Conservation (phyloP, 23 tunicate species). For the Ascidia mentula region DNA sequence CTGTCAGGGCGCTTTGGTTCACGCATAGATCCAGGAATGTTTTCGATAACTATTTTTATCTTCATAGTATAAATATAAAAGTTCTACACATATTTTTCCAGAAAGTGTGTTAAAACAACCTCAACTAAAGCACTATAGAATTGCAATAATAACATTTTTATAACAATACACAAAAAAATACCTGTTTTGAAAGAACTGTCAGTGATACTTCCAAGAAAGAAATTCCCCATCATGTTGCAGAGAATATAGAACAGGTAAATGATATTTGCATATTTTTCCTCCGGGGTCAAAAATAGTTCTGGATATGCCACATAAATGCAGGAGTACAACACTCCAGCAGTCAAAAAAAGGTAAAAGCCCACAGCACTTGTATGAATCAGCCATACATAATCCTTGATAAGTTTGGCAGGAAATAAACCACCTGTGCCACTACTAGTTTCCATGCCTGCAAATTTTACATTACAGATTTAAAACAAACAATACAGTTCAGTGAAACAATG, state of each 20-base stretch:
- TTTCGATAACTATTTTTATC: no score
- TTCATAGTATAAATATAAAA: no score
- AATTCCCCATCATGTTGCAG: constrained; percentile 84
- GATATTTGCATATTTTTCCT: not conserved
- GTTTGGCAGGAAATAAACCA: not conserved
- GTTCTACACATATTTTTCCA: no score
- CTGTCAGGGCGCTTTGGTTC: no score
- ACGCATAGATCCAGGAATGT: no score
- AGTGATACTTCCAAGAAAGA: constrained; percentile 38
- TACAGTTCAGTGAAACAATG: not conserved
- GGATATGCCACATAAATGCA: constrained; percentile 72
- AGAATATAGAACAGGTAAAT: constrained; percentile 36
- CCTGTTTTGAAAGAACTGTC: constrained; percentile 51
- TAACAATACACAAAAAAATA: no score
- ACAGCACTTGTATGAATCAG: constrained; percentile 42
- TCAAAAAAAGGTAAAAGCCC: constrained; percentile 49
- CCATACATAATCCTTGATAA: constrained; percentile 16
- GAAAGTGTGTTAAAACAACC: no score
- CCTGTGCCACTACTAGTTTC: not conserved
- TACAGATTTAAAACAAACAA: not conserved
- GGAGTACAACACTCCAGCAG: constrained; percentile 38
- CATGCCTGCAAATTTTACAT: not conserved
- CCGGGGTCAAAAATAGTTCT: constrained; percentile 28
- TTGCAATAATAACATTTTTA: no score
- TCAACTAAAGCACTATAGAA: no score